Percentiles rank a stretch among this genome's conserved stretches.
Evolutionary conservation across 2,888 invertebrate species (phyloP).

Genomic region (Linnaemya tessellans): DNA sequence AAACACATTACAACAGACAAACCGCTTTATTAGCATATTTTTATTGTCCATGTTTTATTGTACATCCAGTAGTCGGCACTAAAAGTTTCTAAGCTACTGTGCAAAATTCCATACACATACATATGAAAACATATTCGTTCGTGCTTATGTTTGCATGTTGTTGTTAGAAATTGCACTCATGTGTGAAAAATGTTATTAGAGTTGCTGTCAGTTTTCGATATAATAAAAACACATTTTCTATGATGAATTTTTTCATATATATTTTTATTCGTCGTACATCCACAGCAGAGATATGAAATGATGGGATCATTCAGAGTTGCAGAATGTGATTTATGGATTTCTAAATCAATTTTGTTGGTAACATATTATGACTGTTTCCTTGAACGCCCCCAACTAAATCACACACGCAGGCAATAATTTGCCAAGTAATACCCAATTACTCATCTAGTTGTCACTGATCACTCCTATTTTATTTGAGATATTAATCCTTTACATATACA

Average conservation of each 20-base stretch:
- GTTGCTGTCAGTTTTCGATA: conserved; percentile 69
- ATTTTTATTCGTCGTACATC: not conserved
- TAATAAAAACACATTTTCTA: conserved; percentile 68
- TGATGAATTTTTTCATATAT: conserved; percentile 32
- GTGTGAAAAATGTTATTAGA: conserved; percentile 75
- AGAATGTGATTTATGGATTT: not conserved
- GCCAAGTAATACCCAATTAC: not conserved
- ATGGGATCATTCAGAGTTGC: not conserved
- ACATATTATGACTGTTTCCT: not conserved
- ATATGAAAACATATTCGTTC: not conserved
- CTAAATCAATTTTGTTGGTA: not conserved
- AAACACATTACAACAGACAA: no score
- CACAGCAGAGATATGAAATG: conserved; percentile 22
- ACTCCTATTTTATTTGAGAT: not conserved
- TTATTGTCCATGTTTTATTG: not conserved
- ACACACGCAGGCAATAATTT: not conserved
- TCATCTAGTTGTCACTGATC: not conserved
- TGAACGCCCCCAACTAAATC: not conserved
- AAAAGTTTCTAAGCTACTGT: not conserved
- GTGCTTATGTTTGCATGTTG: conserved; percentile 40
- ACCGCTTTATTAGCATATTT: not conserved
- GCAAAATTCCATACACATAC: not conserved
- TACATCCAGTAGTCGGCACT: no score
- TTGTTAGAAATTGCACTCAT: conserved; percentile 74
- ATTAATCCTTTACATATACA: not conserved